A percentile compares a stretch with the other conserved stretches of the same genome.
Conservation (phyloP, 2,888 invertebrate genomes). For the Leucoptera coffeella region DNA sequence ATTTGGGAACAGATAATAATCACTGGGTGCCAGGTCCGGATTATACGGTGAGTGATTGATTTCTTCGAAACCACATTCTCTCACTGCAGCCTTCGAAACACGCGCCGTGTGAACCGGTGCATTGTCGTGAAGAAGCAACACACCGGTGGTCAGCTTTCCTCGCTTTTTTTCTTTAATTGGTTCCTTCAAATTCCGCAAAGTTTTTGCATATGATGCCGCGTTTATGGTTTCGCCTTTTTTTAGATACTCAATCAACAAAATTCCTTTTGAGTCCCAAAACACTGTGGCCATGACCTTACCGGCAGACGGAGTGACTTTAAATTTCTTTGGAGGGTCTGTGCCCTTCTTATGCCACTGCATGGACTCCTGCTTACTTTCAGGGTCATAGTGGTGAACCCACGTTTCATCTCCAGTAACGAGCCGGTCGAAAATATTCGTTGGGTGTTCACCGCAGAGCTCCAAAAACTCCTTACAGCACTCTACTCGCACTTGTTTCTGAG, state of each 20-base stretch:
- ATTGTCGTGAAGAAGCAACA: conserved; percentile 7
- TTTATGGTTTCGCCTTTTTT: conserved; percentile 7
- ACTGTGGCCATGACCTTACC: conserved; percentile 7
- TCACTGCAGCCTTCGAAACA: background rate
- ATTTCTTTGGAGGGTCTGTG: background rate
- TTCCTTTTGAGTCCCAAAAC: conserved; percentile 6
- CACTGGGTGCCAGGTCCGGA: too few species aligned
- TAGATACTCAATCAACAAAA: conserved; percentile 7
- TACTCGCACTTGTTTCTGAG: conserved; percentile 9
- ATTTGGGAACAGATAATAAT: too few species aligned
- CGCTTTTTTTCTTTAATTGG: conserved; percentile 5
- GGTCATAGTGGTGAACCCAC: conserved; percentile 1
- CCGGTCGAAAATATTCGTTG: conserved; percentile 4
- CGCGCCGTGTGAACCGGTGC: background rate
- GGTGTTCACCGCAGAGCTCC: conserved; percentile 5
- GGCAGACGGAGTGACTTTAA: conserved; percentile 2
- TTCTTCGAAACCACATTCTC: background rate
- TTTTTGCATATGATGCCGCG: conserved; percentile 1
- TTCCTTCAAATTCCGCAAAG: conserved; percentile 3
- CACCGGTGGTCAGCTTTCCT: conserved; percentile 6
- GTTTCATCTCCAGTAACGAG: conserved; percentile 12
- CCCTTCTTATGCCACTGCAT: background rate
- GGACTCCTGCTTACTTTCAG: conserved; percentile 1
- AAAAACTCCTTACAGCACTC: conserved; percentile 4
- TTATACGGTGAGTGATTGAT: background rate